Conservation (phyloP, 2,888 invertebrate genomes). For the Hybos culiciformis region DNA sequence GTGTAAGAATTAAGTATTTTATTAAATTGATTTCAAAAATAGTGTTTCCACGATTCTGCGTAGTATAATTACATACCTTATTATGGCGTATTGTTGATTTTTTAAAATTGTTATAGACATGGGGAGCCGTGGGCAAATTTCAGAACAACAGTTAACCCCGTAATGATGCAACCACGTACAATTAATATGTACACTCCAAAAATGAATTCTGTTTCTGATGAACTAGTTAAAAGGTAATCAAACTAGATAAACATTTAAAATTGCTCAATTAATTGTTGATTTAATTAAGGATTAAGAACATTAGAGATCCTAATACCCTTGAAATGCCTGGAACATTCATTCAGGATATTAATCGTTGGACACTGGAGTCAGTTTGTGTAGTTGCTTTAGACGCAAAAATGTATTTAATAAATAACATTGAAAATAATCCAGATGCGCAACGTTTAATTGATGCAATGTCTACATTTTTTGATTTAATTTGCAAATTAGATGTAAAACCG, state of each 20-base stretch:
- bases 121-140: conserved; percentile 51
- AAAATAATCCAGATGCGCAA: conserved; percentile 6
- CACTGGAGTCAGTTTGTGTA: conserved; percentile 37
- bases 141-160: conserved; percentile 48
- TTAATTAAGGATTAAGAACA: conserved; percentile 22
- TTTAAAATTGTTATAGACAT: conserved; percentile 34
- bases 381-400: conserved; percentile 28
- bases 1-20: conserved; percentile 13
- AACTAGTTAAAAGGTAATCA: conserved; percentile 17
- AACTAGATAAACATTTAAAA: background rate
- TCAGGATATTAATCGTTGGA: conserved; percentile 40
- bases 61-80: background rate
- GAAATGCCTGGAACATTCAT: conserved; percentile 34
- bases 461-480: conserved; percentile 10
- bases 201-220: conserved; percentile 36
- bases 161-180: conserved; percentile 45
- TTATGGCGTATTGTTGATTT: background rate
- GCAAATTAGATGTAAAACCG: conserved; percentile 16
- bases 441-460: conserved; percentile 9
- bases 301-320: conserved; percentile 16
- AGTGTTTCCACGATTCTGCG: background rate
- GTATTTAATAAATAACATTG: conserved; percentile 14
- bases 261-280: background rate
- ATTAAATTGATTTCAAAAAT: background rate
- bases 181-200: conserved; percentile 38